Evolutionary conservation across 2,888 invertebrate species (phyloP), one percentile per base, ranked within the genome.

Genomic region (Drosophila borealis): DNA sequence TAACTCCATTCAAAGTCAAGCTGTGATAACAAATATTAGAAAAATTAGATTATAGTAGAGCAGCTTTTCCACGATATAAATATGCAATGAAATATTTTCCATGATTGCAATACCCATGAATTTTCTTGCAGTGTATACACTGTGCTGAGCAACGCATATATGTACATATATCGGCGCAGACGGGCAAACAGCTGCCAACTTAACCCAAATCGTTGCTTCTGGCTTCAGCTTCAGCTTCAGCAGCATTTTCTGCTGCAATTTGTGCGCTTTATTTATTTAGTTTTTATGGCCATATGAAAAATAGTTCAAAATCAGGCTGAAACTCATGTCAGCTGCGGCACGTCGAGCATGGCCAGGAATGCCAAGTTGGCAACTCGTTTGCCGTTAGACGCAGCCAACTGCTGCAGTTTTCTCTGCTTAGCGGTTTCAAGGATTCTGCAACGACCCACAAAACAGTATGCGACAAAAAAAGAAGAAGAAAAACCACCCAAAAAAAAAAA

Each of bases 381-480:
- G 56, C 74, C 77, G 71, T 77, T 75, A 74, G 74, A 60, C 63
- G 73, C 69, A 66, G 39, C 45, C 86, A 66, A 85, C 70, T 82
- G 86, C 71, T 82, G 88, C 78, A 88, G 50, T 51, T 61, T 55
- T 39, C 48, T 55, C 53, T 51, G 55, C 70, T 79, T 75, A 61
- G 53, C 48, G 48, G 67, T 82, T 82, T 83, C 83, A 83, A 84
- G 83, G 89, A 88, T 84, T 78, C 78, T 89, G 87, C 73, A 76
- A 64, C 86, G 83, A 81, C 88, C 82, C 82, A 83, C 78, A 85
- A 88, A 79, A 68, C 57, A 69, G 57, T 62, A 55, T 62, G 60
- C n/a, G 17, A n/a, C 53, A 63, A 44, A 48, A 65, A 42, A 57
- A 14, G 49, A 46, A 60, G 29, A 48, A 54, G 50, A 34, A 10